Evolutionary conservation across 2,797 vertebrate genomes (phyloP).

Genomic region (Chanos chanos): DNA sequence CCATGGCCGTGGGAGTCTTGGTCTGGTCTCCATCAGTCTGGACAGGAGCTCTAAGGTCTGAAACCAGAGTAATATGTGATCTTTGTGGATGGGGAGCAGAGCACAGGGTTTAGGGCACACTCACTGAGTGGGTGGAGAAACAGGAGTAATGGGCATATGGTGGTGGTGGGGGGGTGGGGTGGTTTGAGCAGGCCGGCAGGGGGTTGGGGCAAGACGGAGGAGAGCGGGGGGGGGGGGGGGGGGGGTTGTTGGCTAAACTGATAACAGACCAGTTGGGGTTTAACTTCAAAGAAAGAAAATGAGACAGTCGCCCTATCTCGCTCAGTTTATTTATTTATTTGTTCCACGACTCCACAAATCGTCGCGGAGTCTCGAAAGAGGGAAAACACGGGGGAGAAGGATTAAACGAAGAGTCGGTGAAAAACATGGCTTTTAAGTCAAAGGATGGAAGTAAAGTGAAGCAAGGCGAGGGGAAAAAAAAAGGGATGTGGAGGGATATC

Average conservation of each 20-base stretch:
- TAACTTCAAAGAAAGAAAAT: constrained; percentile 60
- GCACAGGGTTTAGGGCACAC: constrained; percentile 40
- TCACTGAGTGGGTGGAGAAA: not conserved
- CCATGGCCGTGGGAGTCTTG: not conserved
- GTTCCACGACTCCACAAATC: too few relatives aligned
- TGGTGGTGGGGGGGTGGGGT: not conserved
- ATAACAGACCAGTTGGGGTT: constrained; percentile 57
- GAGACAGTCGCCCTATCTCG: constrained; percentile 46
- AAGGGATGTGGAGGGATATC: constrained; percentile 23
- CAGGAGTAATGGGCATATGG: not conserved
- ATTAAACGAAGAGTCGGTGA: not conserved
- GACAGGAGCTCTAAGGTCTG: not conserved
- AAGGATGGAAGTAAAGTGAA: not conserved
- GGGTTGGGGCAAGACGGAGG: constrained; percentile 29
- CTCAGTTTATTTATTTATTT: constrained; percentile 53
- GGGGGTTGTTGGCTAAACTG: constrained; percentile 52
- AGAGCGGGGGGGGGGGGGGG: constrained; percentile 55
- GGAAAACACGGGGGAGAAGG: not conserved
- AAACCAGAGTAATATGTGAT: not conserved
- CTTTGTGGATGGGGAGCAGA: constrained; percentile 64
- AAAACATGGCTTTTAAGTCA: not conserved
- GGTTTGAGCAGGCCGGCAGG: not conserved
- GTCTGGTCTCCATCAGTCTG: not conserved
- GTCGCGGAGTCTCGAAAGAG: constrained; percentile 14
- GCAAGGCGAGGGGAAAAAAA: not conserved